Base-by-base conservation (phyloP, 2,113 vertebrate species). In the Calcarius ornatus region DNA sequence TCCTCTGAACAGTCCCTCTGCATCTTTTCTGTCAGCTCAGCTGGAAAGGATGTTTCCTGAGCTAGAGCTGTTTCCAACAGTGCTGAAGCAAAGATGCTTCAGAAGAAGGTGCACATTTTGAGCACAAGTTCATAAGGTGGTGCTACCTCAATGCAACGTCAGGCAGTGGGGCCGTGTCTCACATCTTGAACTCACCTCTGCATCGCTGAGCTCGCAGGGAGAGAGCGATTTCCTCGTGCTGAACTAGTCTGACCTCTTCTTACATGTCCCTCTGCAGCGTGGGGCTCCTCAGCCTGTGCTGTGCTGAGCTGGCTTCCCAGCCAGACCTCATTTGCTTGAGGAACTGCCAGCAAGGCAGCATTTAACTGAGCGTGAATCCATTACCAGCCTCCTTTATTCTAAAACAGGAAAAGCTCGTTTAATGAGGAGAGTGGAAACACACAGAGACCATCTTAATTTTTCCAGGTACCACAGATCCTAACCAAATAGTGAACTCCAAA, bases 381-480 rank as follows among this genome's bases (percentile, higher is more conserved):
- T 92, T 94, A 92, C 8, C 3, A 70, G 76, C 15, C 76, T 70
- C 69, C 51, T 96, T 84, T 94, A 43, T 71, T 88, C 86, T 66
- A 63, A 54, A 94, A 94, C 96, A 84, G 92, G 96, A 96, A 96
- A 95, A 97, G 82, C 96, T 91, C 25, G 94, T 92, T 94, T 78
- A 75, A 81, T 86, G 19, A 76, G 28, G 63, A 85, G 85, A 90
- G 72, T 51, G 91, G 86, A 94, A 97, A 94, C 24, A 30, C 51
- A 5, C 68, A 86, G 22, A 93, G 45, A 77, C 30, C 56, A 84
- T 78, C 71, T n/a, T n/a, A 59, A 78, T 81, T 93, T 72, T 90
- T 91, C 64, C 56, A 88, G 38, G 47, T 86, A 90, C 80, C 83
- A 71, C 80, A 83, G 90, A 81, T 37, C 77, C 64, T 51, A 70